These are phyloP conservation scores for Helarctos malayanus DNA, from an alignment of 2,797 vertebrate species.

Conservation along the genomic window DNA sequence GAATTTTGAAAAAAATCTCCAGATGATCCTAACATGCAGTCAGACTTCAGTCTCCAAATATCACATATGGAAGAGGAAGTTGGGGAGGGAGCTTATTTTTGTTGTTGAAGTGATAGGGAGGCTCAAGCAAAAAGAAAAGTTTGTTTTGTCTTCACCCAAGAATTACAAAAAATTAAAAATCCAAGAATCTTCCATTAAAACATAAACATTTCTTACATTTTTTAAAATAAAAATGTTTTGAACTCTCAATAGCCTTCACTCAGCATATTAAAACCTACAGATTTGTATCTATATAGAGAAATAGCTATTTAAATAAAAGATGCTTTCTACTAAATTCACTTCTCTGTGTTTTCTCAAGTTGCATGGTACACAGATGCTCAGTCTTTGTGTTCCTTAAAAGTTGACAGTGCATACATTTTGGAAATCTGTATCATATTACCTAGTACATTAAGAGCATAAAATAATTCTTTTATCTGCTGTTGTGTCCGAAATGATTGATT, in stretches of 20 bases:
- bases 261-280: background rate
- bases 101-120: background rate
- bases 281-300: background rate
- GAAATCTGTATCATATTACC: slow-evolving; percentile 15
- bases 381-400: slow-evolving; percentile 18
- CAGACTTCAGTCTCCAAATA: background rate
- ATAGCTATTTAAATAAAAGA: slow-evolving; percentile 53
- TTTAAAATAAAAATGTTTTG: slow-evolving; percentile 27
- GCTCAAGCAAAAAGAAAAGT: background rate
- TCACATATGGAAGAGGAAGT: background rate
- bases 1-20: background rate
- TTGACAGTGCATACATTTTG: background rate
- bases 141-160: background rate
- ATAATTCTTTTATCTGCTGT: background rate
- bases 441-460: background rate
- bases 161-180: slow-evolving; percentile 55
- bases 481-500: background rate
- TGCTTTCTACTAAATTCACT: slow-evolving; percentile 9
- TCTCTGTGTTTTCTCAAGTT: slow-evolving; percentile 34
- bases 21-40: background rate
- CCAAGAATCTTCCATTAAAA: slow-evolving; percentile 7
- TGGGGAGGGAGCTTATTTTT: background rate
- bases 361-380: background rate
- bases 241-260: background rate
- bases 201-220: background rate